Percentiles rank a stretch among this genome's conserved stretches.
These are phyloP conservation scores for Scopus umbretta DNA, from an alignment of 2,113 vertebrate species.

Conservation along the genomic window DNA sequence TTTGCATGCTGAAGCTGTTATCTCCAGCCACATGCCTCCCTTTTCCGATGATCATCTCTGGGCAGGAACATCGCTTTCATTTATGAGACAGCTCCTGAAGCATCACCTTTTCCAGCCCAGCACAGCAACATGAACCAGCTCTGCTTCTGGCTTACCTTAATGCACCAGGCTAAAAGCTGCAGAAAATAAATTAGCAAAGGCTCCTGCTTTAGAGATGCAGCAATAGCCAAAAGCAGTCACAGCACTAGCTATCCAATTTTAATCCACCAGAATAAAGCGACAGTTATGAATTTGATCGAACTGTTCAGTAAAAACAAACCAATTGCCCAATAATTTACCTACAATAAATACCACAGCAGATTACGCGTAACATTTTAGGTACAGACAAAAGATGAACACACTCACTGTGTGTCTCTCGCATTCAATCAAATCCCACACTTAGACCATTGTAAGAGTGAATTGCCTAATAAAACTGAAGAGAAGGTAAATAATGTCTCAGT, in stretches of 20 bases:
- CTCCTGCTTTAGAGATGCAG: not conserved
- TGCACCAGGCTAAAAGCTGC: not conserved
- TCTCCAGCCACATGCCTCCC: accelerated
- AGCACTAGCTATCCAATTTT: not conserved
- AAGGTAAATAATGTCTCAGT: not conserved
- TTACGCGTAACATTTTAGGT: accelerated
- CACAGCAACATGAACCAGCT: not conserved
- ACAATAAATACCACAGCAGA: not conserved
- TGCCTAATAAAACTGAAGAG: not conserved
- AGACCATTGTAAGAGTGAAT: accelerated
- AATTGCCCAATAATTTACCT: not conserved
- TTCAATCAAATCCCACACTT: not conserved
- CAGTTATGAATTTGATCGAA: not conserved
- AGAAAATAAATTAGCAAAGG: not conserved
- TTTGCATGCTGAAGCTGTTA: not conserved
- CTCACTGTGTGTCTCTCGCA: accelerated
- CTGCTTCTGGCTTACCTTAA: not conserved
- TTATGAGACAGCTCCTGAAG: not conserved
- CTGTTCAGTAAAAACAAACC: not conserved
- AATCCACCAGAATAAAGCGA: not conserved
- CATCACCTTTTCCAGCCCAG: not conserved
- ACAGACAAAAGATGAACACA: not conserved
- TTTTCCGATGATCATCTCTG: accelerated
- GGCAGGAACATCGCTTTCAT: accelerated
- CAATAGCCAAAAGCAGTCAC: not conserved